Base-by-base conservation (phyloP, 2,888 invertebrate genomes). In the Himalopsyche tibetana region DNA sequence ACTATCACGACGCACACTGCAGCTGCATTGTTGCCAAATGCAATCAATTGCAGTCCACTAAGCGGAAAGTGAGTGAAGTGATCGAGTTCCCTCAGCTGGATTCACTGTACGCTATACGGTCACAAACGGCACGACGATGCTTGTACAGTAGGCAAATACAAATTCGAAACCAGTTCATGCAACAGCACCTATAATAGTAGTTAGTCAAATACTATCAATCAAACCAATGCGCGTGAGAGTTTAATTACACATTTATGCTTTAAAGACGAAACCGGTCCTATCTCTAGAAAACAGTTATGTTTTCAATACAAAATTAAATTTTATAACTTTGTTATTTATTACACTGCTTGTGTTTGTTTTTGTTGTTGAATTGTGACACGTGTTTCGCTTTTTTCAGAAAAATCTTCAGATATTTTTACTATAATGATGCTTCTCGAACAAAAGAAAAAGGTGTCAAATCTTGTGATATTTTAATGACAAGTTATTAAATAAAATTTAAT, bases 11-110 rank as follows among this genome's bases (percentile, higher is more conserved):
- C 40, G 36, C 40, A n/a, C 15, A 45, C 82, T 4, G 51, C 42
- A n/a, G n/a, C 56, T 55, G 83, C 56, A 83, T 83, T 83, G 83
- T 83, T 83, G 36, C n/a, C 28, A 63, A 69, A 83, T 56, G 83
- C 83, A 83, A 83, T 83, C 36, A 56, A 56, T 36, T 56, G 19
- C 69, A 83, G 56, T 40, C 40, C 83, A 80, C 9, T 36, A 40
- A 42, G 80, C 36, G 80, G 80, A 80, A 80, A 40, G 80, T 40
- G 40, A 80, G 80, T 36, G 38, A 38, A n/a, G 40, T n/a, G 80
- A 80, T 80, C 12, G 12, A 80, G 80, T 80, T 36, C 80, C 80
- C 80, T 80, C 80, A 0, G 80, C 42, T 80, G 80, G 80, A 36
- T 74, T 80, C 80, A 80, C 80, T 80, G 40, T 80, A 42, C 80